A percentile compares a stretch with the other conserved stretches of the same genome.
These are phyloP conservation scores for Morpho deidamia DNA, from an alignment of 2,888 invertebrate genomes.

Conservation along the genomic window DNA sequence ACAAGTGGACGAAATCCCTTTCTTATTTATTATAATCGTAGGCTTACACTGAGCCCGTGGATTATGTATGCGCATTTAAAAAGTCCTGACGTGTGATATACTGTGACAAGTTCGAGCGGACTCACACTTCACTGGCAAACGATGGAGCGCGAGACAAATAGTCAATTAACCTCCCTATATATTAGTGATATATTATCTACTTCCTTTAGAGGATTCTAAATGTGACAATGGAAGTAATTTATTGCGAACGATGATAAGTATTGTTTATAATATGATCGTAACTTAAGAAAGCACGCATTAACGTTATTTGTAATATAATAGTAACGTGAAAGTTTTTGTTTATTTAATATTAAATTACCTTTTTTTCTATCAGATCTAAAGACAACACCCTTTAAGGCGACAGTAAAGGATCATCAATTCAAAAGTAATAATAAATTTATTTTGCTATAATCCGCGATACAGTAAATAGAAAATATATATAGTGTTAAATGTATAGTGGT, in stretches of 20 bases:
- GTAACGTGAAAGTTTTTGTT: too few species aligned
- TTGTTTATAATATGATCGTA: background rate
- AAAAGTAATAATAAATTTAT: too few species aligned
- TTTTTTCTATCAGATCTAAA: too few species aligned
- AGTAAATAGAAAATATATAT: too few species aligned
- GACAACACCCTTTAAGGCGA: too few species aligned
- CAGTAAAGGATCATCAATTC: too few species aligned
- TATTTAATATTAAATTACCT: too few species aligned
- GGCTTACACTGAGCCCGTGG: conserved; percentile 48
- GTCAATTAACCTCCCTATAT: conserved; percentile 53
- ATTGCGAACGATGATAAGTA: background rate
- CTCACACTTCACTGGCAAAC: conserved; percentile 34
- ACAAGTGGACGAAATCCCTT: conserved; percentile 8
- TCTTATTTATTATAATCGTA: conserved; percentile 29
- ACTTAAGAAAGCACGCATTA: background rate
- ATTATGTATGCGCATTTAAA: conserved; percentile 45
- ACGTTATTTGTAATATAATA: background rate
- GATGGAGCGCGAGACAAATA: conserved; percentile 49
- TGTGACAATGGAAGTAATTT: conserved; percentile 8
- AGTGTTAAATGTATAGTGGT: too few species aligned
- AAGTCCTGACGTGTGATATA: conserved; percentile 50
- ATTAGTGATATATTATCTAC: conserved; percentile 42
- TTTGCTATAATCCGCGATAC: too few species aligned
- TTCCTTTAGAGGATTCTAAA: conserved; percentile 20
- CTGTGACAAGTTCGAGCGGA: conserved; percentile 49